Percentiles rank a stretch among this genome's conserved stretches.
Evolutionary conservation across 1,140 invertebrate species (phyloP).

Genomic region (Heliconius himera): DNA sequence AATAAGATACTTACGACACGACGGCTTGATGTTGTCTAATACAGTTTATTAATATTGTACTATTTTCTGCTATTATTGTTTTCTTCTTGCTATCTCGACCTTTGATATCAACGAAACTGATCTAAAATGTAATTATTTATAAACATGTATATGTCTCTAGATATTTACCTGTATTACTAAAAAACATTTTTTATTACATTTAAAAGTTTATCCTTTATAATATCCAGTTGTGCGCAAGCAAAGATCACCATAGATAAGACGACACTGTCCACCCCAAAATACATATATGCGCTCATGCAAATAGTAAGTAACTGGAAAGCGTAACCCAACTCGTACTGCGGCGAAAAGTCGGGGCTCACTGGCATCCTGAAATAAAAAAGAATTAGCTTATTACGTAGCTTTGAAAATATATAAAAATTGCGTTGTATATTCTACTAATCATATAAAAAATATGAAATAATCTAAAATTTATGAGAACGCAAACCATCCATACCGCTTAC

Average conservation of each 20-base stretch:
- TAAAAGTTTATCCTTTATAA: constrained; percentile 68
- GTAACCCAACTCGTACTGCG: constrained; percentile 65
- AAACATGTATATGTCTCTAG: neutral
- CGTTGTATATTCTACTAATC: too few species aligned
- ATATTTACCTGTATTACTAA: neutral
- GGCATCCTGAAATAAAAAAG: constrained; percentile 60
- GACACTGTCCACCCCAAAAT: constrained; percentile 73
- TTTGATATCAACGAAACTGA: neutral
- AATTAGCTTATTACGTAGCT: too few species aligned
- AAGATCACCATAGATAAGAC: constrained; percentile 66
- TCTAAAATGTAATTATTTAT: neutral
- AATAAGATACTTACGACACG: constrained; percentile 49
- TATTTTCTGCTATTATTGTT: constrained; percentile 40
- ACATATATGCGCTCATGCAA: constrained; percentile 70
- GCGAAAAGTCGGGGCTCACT: constrained; percentile 52
- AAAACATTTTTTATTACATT: constrained; percentile 47
- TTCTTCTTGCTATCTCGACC: constrained; percentile 19
- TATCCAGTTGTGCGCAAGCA: constrained; percentile 66
- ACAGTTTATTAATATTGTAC: constrained; percentile 59
- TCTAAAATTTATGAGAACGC: too few species aligned
- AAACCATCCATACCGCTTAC: constrained; percentile 39
- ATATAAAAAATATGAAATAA: too few species aligned
- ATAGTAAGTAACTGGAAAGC: constrained; percentile 63
- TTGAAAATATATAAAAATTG: too few species aligned
- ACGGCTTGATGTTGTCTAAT: constrained; percentile 64